Conservation (phyloP, 1,140 invertebrate genomes). For the Trissolcus basalis region DNA sequence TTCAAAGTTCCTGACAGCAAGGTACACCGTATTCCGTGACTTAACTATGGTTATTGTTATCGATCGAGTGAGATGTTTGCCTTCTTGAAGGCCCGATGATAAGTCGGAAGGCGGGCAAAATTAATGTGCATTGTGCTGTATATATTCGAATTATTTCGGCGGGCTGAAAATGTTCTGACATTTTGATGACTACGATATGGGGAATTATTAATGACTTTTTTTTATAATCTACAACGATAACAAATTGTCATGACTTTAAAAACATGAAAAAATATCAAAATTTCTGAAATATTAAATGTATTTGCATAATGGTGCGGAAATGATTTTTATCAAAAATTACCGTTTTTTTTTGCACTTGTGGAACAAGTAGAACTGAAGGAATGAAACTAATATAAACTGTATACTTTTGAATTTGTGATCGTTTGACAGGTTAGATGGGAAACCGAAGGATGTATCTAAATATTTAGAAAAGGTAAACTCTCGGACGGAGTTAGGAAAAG, state of each 20-base stretch:
- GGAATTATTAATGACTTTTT: not conserved
- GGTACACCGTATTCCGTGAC: slow-evolving; percentile 37
- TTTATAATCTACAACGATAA: no score
- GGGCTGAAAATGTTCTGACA: not conserved
- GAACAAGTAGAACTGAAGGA: no score
- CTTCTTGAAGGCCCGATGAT: slow-evolving; percentile 40
- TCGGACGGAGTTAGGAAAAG: slow-evolving; percentile 39
- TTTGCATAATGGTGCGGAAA: no score
- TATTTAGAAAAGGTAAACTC: slow-evolving; percentile 45
- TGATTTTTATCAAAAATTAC: no score
- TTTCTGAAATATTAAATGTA: no score
- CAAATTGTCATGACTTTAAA: no score
- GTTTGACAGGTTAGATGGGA: slow-evolving; percentile 40
- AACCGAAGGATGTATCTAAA: slow-evolving; percentile 41
- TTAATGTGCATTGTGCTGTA: slow-evolving; percentile 12
- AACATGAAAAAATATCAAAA: not conserved
- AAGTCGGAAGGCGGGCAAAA: slow-evolving; percentile 28
- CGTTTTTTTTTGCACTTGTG: no score
- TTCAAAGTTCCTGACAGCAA: slow-evolving; percentile 45
- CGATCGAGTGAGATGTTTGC: slow-evolving; percentile 48
- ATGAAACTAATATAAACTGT: slow-evolving; percentile 15
- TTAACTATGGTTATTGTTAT: slow-evolving; percentile 51
- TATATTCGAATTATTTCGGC: not conserved
- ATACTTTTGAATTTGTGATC: slow-evolving; percentile 37
- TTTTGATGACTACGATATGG: not conserved